These are phyloP conservation scores for Mesorhabditis belari DNA, from an alignment of 2,888 invertebrate species.

Conservation along the genomic window DNA sequence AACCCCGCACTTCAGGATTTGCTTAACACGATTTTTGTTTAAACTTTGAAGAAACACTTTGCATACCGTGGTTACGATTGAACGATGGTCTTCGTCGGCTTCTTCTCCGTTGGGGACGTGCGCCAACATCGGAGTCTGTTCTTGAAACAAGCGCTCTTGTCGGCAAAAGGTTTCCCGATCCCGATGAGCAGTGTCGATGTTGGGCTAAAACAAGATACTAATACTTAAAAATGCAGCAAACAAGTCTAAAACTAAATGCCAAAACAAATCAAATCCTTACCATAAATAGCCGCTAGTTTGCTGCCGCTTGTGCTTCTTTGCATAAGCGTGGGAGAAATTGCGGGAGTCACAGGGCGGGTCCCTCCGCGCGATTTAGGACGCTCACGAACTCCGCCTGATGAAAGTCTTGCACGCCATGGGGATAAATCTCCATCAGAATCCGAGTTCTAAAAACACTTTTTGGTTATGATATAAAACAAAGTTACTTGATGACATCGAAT, in stretches of 20 bases:
- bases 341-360: constrained; percentile 22
- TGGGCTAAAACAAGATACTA: no score
- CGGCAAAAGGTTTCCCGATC: background rate
- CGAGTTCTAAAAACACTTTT: background rate
- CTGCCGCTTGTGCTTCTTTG: constrained; percentile 19
- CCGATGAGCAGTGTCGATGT: background rate
- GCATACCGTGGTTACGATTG: background rate
- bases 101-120: background rate
- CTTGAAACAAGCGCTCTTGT: background rate
- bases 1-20: no score
- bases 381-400: constrained; percentile 1
- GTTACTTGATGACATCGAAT: constrained; percentile 16
- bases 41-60: background rate
- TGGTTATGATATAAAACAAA: background rate
- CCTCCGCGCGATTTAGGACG: constrained; percentile 1
- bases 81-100: background rate
- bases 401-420: constrained; percentile 1
- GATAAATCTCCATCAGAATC: background rate
- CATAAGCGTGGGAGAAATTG: constrained; percentile 16
- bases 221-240: no score
- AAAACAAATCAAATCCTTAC: background rate
- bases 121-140: background rate
- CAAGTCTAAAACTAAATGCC: background rate
- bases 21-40: no score
- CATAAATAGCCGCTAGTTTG: constrained; percentile 13